Percentiles rank a stretch among this genome's conserved stretches.
Conservation (phyloP, 1,140 invertebrate species). For the Eupristina koningsbergeri region DNA sequence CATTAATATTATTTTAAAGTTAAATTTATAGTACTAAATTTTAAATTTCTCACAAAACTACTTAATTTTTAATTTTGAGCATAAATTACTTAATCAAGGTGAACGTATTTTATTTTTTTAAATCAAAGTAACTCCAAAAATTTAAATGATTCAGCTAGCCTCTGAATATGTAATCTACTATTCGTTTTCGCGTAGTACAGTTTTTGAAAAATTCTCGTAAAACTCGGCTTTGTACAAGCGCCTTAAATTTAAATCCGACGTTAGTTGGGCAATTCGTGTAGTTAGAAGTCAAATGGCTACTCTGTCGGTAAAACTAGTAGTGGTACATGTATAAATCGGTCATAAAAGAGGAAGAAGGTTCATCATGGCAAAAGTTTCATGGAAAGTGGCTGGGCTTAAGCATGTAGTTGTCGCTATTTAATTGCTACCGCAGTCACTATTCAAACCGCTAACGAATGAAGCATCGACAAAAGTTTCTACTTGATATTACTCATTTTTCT, state of each 20-base stretch:
- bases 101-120: neutral
- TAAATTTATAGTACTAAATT: no score
- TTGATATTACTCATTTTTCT: neutral
- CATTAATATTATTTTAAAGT: no score
- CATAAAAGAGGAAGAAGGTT: conserved; percentile 12
- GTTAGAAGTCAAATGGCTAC: conserved; percentile 18
- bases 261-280: conserved; percentile 4
- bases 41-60: neutral
- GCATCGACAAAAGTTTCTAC: conserved; percentile 20
- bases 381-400: conserved; percentile 16
- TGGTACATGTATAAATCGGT: neutral
- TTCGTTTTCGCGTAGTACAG: neutral
- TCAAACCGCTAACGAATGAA: conserved; percentile 10
- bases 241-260: conserved; percentile 5
- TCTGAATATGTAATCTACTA: neutral
- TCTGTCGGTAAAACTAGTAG: neutral
- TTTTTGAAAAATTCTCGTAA: neutral
- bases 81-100: no score
- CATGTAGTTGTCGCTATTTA: conserved; percentile 9
- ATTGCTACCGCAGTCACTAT: conserved; percentile 30
- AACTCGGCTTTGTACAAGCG: neutral
- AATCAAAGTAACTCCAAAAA: neutral
- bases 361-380: neutral
- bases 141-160: neutral
- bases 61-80: neutral